Conservation (phyloP, 1,140 invertebrate species). For the Caerostris darwini region DNA sequence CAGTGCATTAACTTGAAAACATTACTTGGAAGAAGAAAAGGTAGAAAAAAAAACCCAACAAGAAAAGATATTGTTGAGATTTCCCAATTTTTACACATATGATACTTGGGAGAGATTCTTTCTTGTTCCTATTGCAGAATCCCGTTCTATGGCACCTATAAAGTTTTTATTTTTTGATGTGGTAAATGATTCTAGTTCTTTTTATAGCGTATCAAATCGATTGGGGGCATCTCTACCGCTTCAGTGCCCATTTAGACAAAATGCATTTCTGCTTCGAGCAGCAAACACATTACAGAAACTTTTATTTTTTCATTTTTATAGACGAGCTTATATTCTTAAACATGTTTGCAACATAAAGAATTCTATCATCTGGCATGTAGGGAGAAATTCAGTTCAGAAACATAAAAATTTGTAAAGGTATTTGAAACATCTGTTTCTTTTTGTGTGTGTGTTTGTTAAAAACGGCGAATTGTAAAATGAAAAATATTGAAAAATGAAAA, state of each 20-base stretch:
- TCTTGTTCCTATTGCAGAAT: neutral
- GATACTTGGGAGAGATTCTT: neutral
- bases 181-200: neutral
- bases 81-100: neutral
- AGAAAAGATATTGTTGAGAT: neutral
- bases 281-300: neutral
- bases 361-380: too few species aligned
- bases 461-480: neutral
- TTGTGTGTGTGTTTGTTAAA: too few species aligned
- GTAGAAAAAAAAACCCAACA: too few species aligned
- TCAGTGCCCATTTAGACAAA: neutral
- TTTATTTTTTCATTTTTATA: too few species aligned
- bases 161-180: neutral
- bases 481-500: too few species aligned
- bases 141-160: neutral
- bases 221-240: neutral
- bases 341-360: too few species aligned
- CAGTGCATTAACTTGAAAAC: too few species aligned
- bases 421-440: too few species aligned
- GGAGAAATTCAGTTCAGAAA: too few species aligned
- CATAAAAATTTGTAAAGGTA: too few species aligned
- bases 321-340: too few species aligned
- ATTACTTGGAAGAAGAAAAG: too few species aligned
- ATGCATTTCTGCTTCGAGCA: neutral
- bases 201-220: slow-evolving; percentile 8